phyloP scores from a whole-genome alignment of 1,140 invertebrate genomes.

The Rhagoletis zephyria region DNA sequence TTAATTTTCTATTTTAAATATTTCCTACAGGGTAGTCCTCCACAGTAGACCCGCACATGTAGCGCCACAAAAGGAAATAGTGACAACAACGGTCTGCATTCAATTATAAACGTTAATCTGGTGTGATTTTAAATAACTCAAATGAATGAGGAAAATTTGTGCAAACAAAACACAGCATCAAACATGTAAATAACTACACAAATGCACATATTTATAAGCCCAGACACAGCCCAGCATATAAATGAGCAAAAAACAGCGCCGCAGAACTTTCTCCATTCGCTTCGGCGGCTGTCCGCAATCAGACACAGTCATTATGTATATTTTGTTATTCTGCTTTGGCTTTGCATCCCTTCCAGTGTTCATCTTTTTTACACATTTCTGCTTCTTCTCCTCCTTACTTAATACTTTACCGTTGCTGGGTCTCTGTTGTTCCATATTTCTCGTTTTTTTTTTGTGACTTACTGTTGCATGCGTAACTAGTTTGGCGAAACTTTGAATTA shows the following conservation, averaged over 20 bases:
- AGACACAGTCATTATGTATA: not conserved
- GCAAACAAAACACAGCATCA: not conserved
- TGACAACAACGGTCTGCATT: not conserved
- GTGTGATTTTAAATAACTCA: conserved; percentile 39
- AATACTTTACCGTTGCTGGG: not conserved
- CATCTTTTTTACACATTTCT: too few species aligned
- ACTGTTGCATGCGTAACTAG: conserved; percentile 26
- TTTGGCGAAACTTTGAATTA: conserved; percentile 48
- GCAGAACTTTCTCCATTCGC: not conserved
- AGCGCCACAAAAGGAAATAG: not conserved
- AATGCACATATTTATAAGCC: too few species aligned
- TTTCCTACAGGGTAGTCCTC: not conserved
- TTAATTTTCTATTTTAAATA: too few species aligned
- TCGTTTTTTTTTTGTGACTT: not conserved
- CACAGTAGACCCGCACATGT: not conserved
- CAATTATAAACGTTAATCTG: conserved; percentile 22
- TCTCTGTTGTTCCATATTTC: conserved; percentile 14
- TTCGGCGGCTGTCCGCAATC: not conserved
- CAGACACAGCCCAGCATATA: too few species aligned
- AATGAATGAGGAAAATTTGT: conserved; percentile 1
- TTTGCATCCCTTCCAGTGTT: not conserved
- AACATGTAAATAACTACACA: too few species aligned
- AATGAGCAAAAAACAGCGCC: not conserved
- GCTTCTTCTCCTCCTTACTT: not conserved
- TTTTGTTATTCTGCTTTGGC: not conserved